Evolutionary conservation across 2,888 invertebrate species (phyloP).

Genomic region (Myopa testacea): DNA sequence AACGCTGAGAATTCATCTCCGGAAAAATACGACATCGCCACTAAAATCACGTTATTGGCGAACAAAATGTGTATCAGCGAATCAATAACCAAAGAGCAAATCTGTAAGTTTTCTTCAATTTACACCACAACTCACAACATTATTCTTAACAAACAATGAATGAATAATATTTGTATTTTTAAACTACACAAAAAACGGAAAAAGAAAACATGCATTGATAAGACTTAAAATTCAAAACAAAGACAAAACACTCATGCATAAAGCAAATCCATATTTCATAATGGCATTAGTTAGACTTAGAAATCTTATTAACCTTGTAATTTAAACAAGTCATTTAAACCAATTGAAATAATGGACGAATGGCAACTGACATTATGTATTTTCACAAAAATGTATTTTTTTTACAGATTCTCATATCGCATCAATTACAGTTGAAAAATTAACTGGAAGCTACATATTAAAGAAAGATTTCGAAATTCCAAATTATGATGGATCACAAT

Average conservation of each 20-base stretch:
- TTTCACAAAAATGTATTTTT: neutral
- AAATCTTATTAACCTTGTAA: no score
- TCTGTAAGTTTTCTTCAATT: neutral
- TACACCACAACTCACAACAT: no score
- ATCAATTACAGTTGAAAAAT: conserved; percentile 16
- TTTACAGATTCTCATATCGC: conserved; percentile 15
- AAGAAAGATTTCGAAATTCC: conserved; percentile 22
- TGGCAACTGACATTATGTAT: neutral
- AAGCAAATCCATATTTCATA: no score
- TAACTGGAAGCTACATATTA: conserved; percentile 19
- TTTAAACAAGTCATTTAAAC: no score
- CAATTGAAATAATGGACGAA: no score
- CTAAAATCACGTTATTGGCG: neutral
- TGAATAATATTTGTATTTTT: no score
- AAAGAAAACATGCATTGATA: no score
- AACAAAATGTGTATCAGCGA: conserved; percentile 23
- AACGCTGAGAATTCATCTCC: neutral
- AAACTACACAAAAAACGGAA: no score
- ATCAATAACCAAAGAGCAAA: neutral
- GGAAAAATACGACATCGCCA: neutral
- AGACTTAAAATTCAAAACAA: no score
- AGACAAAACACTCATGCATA: no score
- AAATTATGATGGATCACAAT: neutral
- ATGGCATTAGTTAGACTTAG: no score
- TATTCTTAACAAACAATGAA: no score